A percentile compares a stretch with the other conserved stretches of the same genome.
These are phyloP conservation scores for Gila robusta DNA, from an alignment of 2,797 vertebrate species.

Conservation along the genomic window DNA sequence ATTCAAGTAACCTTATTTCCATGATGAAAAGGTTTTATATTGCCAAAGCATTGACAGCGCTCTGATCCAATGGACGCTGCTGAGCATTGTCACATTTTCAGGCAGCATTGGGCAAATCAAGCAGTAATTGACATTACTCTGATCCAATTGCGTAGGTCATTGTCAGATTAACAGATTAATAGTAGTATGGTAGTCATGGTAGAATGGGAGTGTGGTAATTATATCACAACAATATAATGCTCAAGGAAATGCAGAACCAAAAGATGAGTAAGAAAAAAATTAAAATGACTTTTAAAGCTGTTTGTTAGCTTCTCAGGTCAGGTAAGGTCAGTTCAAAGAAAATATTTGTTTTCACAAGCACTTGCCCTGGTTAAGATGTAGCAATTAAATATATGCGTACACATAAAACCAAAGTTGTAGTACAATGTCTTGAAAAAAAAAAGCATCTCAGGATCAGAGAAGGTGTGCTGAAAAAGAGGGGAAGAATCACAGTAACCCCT, in stretches of 20 bases:
- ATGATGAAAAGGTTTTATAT: no score
- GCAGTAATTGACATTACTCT: no score
- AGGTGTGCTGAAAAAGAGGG: constrained; percentile 71
- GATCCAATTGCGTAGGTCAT: no score
- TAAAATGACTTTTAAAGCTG: not conserved
- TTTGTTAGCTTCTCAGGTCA: not conserved
- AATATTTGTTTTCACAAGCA: no score
- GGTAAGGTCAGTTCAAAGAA: not conserved
- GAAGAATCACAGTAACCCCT: constrained; percentile 79
- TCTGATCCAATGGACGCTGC: no score
- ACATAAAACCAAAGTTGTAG: not conserved
- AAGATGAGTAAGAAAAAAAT: not conserved
- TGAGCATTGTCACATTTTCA: no score
- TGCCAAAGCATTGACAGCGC: no score
- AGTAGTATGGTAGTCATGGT: no score
- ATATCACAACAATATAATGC: not conserved
- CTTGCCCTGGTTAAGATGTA: not conserved
- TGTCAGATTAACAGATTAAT: no score
- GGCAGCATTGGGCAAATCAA: no score
- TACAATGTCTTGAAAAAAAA: not conserved
- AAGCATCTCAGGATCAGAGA: constrained; percentile 53
- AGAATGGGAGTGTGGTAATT: not conserved
- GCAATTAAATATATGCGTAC: not conserved
- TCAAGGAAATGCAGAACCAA: not conserved
- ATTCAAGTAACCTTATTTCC: no score